Evolutionary conservation across 1,140 invertebrate genomes (phyloP).

Genomic region (Drosophila asahinai): DNA sequence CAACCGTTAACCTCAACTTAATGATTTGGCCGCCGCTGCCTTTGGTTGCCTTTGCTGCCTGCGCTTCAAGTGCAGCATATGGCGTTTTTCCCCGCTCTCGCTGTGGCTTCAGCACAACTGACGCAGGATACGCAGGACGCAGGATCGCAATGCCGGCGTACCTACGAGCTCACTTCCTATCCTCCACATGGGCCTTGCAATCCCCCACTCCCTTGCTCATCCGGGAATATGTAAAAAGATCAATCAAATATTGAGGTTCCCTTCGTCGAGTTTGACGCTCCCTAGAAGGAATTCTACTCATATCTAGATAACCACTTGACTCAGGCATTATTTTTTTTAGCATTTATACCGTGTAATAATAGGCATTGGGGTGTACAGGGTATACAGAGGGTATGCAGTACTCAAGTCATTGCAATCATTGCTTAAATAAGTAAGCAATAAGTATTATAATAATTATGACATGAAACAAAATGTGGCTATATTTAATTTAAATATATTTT

Average conservation of each 20-base stretch:
- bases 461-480: too few relatives aligned
- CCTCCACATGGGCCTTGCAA: constrained; percentile 15
- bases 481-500: background rate
- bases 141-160: constrained; percentile 33
- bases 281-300: constrained; percentile 16
- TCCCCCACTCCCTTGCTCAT: background rate
- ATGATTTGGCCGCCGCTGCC: constrained; percentile 64
- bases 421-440: too few relatives aligned
- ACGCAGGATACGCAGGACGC: constrained; percentile 77
- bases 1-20: constrained; percentile 65
- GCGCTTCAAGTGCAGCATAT: constrained; percentile 71
- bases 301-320: constrained; percentile 50
- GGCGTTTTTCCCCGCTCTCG: constrained; percentile 46
- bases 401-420: too few relatives aligned
- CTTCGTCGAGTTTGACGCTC: constrained; percentile 10
- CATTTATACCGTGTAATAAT: constrained; percentile 37
- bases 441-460: too few relatives aligned
- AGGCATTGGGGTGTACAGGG: constrained; percentile 12
- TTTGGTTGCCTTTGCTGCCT: constrained; percentile 49
- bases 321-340: constrained; percentile 13
- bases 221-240: constrained; percentile 60
- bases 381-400: background rate
- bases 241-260: constrained; percentile 73
- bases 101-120: constrained; percentile 79
- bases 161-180: constrained; percentile 57